These are phyloP conservation scores for Drosophila arawakana DNA, from an alignment of 1,140 invertebrate species.

Conservation along the genomic window DNA sequence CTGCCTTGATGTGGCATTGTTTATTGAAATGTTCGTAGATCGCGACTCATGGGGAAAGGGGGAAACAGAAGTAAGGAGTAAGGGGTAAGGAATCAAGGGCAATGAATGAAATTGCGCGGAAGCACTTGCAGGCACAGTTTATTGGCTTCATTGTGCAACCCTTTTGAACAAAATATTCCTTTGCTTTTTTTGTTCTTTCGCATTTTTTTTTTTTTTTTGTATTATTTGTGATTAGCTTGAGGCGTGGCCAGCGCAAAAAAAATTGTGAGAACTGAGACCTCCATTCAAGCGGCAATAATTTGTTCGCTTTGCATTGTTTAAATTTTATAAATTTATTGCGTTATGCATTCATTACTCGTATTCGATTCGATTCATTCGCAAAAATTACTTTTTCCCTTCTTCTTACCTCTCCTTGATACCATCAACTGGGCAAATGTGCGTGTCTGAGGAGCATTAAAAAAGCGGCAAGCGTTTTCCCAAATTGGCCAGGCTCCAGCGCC, in stretches of 20 bases:
- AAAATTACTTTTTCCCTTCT: constrained; percentile 40
- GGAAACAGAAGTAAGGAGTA: no score
- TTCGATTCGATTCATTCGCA: constrained; percentile 37
- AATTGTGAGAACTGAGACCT: constrained; percentile 26
- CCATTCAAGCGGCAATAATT: constrained; percentile 76
- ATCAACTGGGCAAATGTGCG: constrained; percentile 27
- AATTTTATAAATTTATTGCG: constrained; percentile 75
- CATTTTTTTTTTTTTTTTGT: constrained; percentile 29
- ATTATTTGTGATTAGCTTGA: constrained; percentile 64
- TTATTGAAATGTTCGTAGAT: constrained; percentile 62
- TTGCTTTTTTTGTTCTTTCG: constrained; percentile 34
- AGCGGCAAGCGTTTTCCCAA: constrained; percentile 50
- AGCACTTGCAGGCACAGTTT: constrained; percentile 72
- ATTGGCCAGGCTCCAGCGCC: constrained; percentile 60
- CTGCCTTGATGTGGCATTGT: constrained; percentile 72
- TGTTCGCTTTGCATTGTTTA: constrained; percentile 73
- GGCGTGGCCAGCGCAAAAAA: constrained; percentile 51
- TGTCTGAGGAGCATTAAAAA: constrained; percentile 61
- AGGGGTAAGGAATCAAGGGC: not conserved
- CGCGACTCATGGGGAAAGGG: constrained; percentile 4
- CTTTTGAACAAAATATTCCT: constrained; percentile 40
- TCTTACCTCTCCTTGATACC: not conserved
- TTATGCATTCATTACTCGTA: constrained; percentile 54
- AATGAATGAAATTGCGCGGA: constrained; percentile 75
- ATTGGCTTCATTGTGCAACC: constrained; percentile 76